These are phyloP conservation scores for Pachliopta kotzebuea DNA, from an alignment of 2,888 invertebrate species.

Conservation along the genomic window DNA sequence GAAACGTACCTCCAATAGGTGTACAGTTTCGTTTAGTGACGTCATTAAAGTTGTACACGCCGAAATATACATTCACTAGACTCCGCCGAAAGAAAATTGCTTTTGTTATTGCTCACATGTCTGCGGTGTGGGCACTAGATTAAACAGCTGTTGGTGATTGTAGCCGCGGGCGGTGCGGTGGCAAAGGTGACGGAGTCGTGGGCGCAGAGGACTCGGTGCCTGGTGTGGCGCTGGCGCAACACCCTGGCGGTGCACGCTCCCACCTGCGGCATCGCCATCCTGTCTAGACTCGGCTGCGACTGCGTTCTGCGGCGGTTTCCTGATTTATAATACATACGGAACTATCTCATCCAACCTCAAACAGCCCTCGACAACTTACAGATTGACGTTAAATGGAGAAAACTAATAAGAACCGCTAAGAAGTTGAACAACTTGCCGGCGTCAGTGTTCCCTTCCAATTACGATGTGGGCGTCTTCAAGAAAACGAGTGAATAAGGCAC, in stretches of 20 bases:
- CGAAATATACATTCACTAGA: not conserved
- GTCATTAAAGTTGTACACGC: not conserved
- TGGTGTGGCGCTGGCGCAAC: constrained; percentile 53
- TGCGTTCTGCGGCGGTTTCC: constrained; percentile 47
- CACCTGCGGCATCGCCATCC: constrained; percentile 56
- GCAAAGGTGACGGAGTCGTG: constrained; percentile 42
- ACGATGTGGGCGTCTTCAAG: too few relatives aligned
- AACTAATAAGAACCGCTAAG: too few relatives aligned
- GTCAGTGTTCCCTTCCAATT: too few relatives aligned
- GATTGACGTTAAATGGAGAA: too few relatives aligned
- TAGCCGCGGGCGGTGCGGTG: constrained; percentile 44
- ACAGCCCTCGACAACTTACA: too few relatives aligned
- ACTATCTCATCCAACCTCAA: too few relatives aligned
- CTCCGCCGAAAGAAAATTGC: not conserved
- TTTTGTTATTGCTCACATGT: not conserved
- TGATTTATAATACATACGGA: not conserved
- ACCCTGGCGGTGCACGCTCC: constrained; percentile 58
- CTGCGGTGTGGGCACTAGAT: constrained; percentile 29
- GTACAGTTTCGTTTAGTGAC: not conserved
- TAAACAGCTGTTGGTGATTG: constrained; percentile 49
- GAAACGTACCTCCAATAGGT: not conserved
- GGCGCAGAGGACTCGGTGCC: constrained; percentile 44
- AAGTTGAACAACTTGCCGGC: too few relatives aligned
- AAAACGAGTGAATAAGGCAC: too few relatives aligned
- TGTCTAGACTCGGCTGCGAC: constrained; percentile 53